A percentile compares a stretch with the other conserved stretches of the same genome.
These are phyloP conservation scores for Protobothrops flavoviridis DNA, from an alignment of 2,113 vertebrate genomes.

Conservation along the genomic window DNA sequence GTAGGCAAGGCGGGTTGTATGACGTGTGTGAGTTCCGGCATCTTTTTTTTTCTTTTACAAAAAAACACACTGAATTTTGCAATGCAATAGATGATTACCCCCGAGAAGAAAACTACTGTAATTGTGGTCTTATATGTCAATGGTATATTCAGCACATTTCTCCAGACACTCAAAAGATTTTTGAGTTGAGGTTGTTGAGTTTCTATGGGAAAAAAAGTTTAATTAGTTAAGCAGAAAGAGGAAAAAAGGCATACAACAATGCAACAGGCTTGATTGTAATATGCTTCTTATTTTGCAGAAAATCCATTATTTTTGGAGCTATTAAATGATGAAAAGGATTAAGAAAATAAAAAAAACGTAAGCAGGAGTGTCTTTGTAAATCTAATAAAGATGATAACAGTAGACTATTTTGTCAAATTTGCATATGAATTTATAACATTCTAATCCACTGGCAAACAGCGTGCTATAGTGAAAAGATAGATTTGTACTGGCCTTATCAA, in stretches of 20 bases:
- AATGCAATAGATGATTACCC: background rate
- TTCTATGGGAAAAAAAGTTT: conserved; percentile 68
- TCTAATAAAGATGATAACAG: conserved; percentile 73
- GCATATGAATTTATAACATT: conserved; percentile 72
- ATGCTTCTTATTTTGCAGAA: conserved; percentile 66
- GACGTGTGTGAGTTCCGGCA: no score
- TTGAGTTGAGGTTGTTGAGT: conserved; percentile 39
- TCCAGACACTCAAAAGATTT: conserved; percentile 58
- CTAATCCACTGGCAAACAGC: conserved; percentile 65
- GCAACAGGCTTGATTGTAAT: conserved; percentile 67
- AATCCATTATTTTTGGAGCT: conserved; percentile 75
- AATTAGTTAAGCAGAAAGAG: conserved; percentile 56
- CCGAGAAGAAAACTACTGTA: conserved; percentile 44
- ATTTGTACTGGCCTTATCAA: conserved; percentile 47
- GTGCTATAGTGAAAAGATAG: conserved; percentile 43
- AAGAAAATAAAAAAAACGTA: conserved; percentile 66
- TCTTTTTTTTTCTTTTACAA: no score
- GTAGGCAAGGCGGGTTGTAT: no score
- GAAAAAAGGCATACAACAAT: background rate
- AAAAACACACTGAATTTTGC: no score
- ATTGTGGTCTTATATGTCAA: conserved; percentile 30
- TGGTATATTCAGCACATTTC: conserved; percentile 28
- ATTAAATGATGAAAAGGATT: conserved; percentile 78
- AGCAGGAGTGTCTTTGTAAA: conserved; percentile 67
- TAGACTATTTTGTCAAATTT: conserved; percentile 69